Conservation (phyloP, 2,113 vertebrate genomes). For the Fulica atra region DNA sequence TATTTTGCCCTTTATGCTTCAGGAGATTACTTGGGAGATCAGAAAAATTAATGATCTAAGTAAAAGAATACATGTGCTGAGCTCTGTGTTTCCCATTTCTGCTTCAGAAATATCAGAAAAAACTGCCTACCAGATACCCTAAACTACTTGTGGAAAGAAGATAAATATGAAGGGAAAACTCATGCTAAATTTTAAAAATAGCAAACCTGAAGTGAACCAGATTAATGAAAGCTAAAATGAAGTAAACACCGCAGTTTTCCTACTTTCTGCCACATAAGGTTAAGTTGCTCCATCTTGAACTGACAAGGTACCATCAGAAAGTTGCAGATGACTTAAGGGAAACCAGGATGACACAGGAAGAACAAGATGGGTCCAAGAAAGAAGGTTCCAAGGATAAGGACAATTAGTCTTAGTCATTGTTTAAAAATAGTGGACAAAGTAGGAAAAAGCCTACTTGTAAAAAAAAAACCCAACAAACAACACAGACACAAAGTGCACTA, state of each 20-base stretch:
- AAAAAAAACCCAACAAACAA: background rate
- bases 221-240: background rate
- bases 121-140: background rate
- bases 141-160: background rate
- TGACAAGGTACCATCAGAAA: background rate
- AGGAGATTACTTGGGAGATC: background rate
- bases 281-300: background rate
- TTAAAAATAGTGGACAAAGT: background rate
- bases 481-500: background rate
- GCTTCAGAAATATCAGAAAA: background rate
- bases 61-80: background rate
- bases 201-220: background rate
- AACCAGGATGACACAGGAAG: background rate
- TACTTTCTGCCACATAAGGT: background rate
- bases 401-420: background rate
- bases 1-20: background rate
- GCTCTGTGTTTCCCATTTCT: background rate
- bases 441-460: background rate
- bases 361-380: background rate
- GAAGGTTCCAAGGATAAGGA: background rate
- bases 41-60: background rate
- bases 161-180: background rate
- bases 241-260: background rate
- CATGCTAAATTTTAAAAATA: background rate
- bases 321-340: background rate